Evolutionary conservation across 2,797 vertebrate genomes (phyloP), one percentile per base, ranked within the genome.

Genomic region (Alfaro cultratus): DNA sequence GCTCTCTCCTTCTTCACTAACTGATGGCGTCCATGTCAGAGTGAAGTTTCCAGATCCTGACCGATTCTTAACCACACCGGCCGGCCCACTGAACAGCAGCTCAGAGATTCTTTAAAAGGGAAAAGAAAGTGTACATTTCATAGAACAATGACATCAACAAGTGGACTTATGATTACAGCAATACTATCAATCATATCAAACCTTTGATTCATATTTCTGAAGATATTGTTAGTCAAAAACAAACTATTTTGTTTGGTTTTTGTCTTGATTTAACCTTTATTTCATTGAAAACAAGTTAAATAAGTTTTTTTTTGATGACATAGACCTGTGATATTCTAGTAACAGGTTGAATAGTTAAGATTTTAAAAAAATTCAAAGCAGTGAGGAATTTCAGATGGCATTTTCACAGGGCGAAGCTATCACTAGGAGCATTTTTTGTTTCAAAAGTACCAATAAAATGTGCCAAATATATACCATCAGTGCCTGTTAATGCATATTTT

Each of bases 31-130:
- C 86, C 87, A 89, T 1, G 1, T 64, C n/a, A 89, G 76, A 1
- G 3, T 26, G 73, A 57, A 85, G 21, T 39, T 23, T 73, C 85
- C 86, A 2, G 2, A 1, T 60, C 18, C 72, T 2, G 2, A 6
- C 11, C n/a, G 12, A 0, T 0, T 84, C 62, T 49, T 18, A 5
- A 0, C 34, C 1, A 64, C 2, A 8, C n/a, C 21, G 39, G 71
- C 0, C 0, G 83, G 89, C 2, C 86, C 83, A 0, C 89, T 91
- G 74, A 87, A 81, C 79, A 87, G 74, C 21, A 91, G 68, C 62
- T 80, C 62, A 36, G 82, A 74, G 18, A 87, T 51, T 4, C 86
- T 91, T 70, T 1, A 23, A 45, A 1, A 57, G n/a, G 39, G 1
- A 74, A 2, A 82, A 2, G 1, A 39, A 12, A 36, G 49, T 29